Evolutionary conservation across 2,888 invertebrate species (phyloP), one percentile per base, ranked within the genome.

Genomic region (Hesperia comma): DNA sequence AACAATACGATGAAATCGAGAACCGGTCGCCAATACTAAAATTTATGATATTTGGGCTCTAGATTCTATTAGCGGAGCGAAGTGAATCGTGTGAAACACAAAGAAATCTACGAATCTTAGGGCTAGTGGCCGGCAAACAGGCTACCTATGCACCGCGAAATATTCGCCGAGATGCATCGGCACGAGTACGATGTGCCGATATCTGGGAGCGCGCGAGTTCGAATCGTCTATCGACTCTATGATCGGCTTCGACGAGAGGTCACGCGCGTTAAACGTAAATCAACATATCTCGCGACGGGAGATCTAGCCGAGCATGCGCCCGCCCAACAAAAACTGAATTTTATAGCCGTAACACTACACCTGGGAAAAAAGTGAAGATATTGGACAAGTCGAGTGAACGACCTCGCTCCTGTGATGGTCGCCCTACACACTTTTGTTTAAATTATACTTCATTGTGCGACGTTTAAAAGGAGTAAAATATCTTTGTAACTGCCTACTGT

Each of bases 241-340:
- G 90, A 92, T 91, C 92, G 90, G 85, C 84, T 86, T 81, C 82
- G 87, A 82, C 85, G 86, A 88, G 86, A 80, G 92, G 92, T 92
- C 92, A 92, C 89, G 92, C 89, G 89, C 90, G 88, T 86, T 90
- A 87, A 91, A 90, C 92, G 92, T 92, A 92, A 92, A 92, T 92
- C 92, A 92, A 92, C 92, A 91, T 92, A 92, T 92, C 92, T 90
- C 90, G 79, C 92, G 87, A 88, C 90, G 90, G 90, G 92, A 88
- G 89, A 92, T 92, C 92, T 90, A 88, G 85, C 85, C 79, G 81
- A 82, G 85, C 87, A 86, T 84, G 87, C 85, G 86, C 84, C 84
- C 82, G 80, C 79, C 88, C 87, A 86, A 90, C 90, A 88, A 90
- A 91, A 91, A 91, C 87, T 88, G 78, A 87, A 84, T 89, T 90